These are phyloP conservation scores for Okamejei kenojei DNA, from an alignment of 2,797 vertebrate genomes.

Conservation along the genomic window DNA sequence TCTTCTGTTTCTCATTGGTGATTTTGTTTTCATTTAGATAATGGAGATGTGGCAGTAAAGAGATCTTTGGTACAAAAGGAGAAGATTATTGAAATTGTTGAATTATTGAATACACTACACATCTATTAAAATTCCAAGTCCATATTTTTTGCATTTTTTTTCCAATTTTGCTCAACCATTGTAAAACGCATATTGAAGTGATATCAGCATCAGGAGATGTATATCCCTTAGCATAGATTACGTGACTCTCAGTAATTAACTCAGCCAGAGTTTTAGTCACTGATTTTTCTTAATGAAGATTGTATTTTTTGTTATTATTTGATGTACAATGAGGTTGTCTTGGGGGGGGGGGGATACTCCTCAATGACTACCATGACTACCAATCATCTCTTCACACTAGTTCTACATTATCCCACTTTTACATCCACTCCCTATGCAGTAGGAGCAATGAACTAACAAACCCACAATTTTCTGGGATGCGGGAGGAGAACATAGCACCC, in stretches of 20 bases:
- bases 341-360: too few species aligned
- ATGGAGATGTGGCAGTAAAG: background rate
- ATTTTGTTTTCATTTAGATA: background rate
- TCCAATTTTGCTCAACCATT: background rate
- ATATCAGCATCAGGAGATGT: background rate
- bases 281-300: background rate
- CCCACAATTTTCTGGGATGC: too few species aligned
- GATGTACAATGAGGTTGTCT: too few species aligned
- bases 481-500: too few species aligned
- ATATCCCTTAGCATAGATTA: too few species aligned
- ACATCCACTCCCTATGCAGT: too few species aligned
- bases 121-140: background rate
- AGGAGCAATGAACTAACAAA: too few species aligned
- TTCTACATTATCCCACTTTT: too few species aligned
- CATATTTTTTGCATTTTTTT: background rate
- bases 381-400: too few species aligned
- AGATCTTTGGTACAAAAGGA: background rate
- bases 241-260: background rate
- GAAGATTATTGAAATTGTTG: background rate
- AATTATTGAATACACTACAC: background rate
- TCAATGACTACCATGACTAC: too few species aligned
- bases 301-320: background rate
- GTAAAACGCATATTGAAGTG: background rate
- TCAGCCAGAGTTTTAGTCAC: background rate
- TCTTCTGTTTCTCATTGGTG: background rate